These are phyloP conservation scores for Melanargia galathea DNA, from an alignment of 2,888 invertebrate species.

Conservation along the genomic window DNA sequence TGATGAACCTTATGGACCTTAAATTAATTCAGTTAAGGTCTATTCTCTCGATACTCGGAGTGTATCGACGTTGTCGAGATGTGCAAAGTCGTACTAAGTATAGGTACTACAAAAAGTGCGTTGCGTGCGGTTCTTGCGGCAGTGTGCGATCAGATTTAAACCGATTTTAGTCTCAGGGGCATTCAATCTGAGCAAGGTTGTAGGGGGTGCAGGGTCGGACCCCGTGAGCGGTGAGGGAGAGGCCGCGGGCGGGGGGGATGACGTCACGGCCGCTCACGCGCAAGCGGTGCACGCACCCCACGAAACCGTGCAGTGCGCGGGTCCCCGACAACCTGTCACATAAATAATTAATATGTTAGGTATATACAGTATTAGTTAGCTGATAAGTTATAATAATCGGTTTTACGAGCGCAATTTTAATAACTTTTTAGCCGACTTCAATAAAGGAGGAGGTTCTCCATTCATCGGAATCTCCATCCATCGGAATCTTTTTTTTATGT, in stretches of 20 bases:
- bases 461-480: no score
- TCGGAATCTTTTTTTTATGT: no score
- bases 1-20: no score
- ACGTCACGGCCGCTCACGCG: conserved; percentile 85
- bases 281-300: conserved; percentile 91
- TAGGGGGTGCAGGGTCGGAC: conserved; percentile 70
- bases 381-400: no score
- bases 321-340: conserved; percentile 87
- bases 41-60: no score
- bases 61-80: no score
- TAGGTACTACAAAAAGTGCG: not conserved
- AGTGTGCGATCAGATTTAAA: not conserved
- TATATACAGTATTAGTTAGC: no score
- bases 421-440: no score
- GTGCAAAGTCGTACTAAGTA: no score
- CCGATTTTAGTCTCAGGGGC: conserved; percentile 52
- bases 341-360: conserved; percentile 14
- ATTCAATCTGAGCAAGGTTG: conserved; percentile 67
- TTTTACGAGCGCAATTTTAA: no score
- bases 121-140: not conserved
- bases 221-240: conserved; percentile 64
- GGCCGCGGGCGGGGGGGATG: conserved; percentile 78
- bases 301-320: conserved; percentile 87
- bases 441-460: no score
- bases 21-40: no score